Percentiles rank a stretch among this genome's conserved stretches.
Conservation (phyloP, 2,888 invertebrate species). For the Limnephilus marmoratus region DNA sequence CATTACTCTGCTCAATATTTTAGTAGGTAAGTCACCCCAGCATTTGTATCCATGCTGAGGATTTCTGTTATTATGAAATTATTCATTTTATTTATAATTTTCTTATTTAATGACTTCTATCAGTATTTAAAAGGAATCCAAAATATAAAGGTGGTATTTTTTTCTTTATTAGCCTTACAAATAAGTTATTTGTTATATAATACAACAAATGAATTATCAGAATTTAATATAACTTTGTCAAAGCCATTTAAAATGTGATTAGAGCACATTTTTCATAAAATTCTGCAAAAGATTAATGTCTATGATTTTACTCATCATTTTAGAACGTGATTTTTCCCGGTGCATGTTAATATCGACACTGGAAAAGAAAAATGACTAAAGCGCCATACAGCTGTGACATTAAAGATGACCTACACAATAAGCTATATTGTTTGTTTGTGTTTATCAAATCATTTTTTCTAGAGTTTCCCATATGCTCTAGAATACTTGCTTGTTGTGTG, state of each 20-base stretch:
- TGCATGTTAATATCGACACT: not conserved
- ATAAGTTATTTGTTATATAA: not conserved
- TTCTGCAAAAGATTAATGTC: not conserved
- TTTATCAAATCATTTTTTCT: too few species aligned
- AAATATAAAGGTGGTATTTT: not conserved
- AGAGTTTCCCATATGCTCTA: too few species aligned
- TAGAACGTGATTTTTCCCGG: not conserved
- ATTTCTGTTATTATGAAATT: constrained; percentile 5
- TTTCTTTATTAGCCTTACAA: not conserved
- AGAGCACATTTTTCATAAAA: not conserved
- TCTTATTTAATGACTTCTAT: not conserved
- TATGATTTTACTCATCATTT: not conserved
- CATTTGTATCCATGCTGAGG: constrained; percentile 59
- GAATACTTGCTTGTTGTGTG: too few species aligned
- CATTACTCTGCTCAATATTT: constrained; percentile 13
- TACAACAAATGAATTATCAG: not conserved
- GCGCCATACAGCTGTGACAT: too few species aligned
- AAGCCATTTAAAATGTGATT: not conserved
- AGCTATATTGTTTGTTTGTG: too few species aligned
- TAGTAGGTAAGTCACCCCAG: not conserved
- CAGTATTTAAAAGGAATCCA: not conserved
- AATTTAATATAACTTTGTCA: not conserved
- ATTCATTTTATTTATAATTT: not conserved
- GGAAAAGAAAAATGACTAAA: too few species aligned
- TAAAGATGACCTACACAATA: too few species aligned